Base-by-base conservation (phyloP, 2,888 invertebrate species). In the Orthosia gothica region DNA sequence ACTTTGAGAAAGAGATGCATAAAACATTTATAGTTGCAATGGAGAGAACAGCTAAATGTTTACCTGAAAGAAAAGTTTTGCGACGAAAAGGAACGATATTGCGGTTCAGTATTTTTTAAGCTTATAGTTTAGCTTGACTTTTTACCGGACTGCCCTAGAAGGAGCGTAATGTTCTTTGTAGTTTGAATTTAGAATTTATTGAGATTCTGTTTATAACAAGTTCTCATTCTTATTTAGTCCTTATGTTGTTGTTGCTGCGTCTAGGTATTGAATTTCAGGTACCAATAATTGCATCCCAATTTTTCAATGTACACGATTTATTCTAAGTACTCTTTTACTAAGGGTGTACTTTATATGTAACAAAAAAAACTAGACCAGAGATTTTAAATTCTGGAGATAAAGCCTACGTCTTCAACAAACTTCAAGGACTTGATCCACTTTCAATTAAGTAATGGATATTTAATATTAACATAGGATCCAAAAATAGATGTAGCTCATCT, bases 21-120 rank as follows among this genome's bases (percentile, higher is more conserved):
- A 73, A 64, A 81, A 74, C 52, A 81, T 73, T 81, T 79, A 61
- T 68, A 79, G 70, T 45, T 70, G 61, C 67, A 50, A 74, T 61
- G 64, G 59, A 55, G 72, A 69, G 52, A 26, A 67, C 49, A 63
- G 83, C 47, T 70, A 71, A 78, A 78, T 66, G 58, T 83, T 79
- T 59, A 20, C 45, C 61, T 20, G 23, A 55, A 62, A 65, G 66
- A 64, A 70, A 70, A 76, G 45, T 69, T 79, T 57, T 49, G 57
- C 20, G 47, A 59, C 26, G 32, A 73, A 64, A 50, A 55, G 23
- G 18, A 76, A 12, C 32, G 45, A 68, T 54, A 75, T 78, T 67
- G 59, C 32, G 59, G 40, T 68, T 61, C 32, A n/a, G 32, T 80
- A 52, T 65, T 52, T 76, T 79, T 59, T 52, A 50, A 47, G 50